Base-by-base conservation (phyloP, 2,113 vertebrate species). In the Anolis sagrei region DNA sequence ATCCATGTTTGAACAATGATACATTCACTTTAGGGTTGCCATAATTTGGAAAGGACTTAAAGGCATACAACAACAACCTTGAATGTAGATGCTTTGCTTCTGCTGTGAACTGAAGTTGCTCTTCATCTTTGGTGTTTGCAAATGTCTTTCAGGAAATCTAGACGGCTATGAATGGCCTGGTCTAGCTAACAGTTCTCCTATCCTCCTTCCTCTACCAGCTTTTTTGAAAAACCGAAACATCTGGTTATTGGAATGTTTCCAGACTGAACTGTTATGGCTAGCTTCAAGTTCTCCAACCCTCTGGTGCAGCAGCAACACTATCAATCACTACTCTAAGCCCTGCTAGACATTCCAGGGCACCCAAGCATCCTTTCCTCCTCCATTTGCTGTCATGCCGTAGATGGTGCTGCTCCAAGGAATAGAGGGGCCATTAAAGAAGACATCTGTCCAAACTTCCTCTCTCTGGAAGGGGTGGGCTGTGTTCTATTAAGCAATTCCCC, bases 331-430 rank as follows among this genome's bases (percentile, higher is more conserved):
- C 9, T 44, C 87, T 5, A n/a, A 86, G 89, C 79, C 86, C 48
- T 66, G 84, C 86, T 92, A 88, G 86, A 91, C 94, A 93, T 94
- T 94, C 92, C 93, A 92, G 81, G 16, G 44, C 89, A 91, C 92
- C 90, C 88, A 91, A 91, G 89, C 90, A 90, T 92, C 91, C 87
- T 89, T 88, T 58, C 85, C 58, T 84, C 34, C 89, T 91, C 90
- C 93, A 89, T 91, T 91, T 90, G 90, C 91, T 90, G 90, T 88
- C 91, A 89, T 32, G 89, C 77, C 86, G 21, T 86, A 74, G 86
- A 89, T 64, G n/a, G 49, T 51, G 44, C 69, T 84, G 69, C 69
- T 74, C 54, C 14, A 73, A 62, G 19, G 68, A 79, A 69, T 66
- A 29, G 76, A 54, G 58, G n/a, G 27, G 64, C 23, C 86, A 74